Conservation (phyloP, 2,113 vertebrate species). For the Seriola quinqueradiata region DNA sequence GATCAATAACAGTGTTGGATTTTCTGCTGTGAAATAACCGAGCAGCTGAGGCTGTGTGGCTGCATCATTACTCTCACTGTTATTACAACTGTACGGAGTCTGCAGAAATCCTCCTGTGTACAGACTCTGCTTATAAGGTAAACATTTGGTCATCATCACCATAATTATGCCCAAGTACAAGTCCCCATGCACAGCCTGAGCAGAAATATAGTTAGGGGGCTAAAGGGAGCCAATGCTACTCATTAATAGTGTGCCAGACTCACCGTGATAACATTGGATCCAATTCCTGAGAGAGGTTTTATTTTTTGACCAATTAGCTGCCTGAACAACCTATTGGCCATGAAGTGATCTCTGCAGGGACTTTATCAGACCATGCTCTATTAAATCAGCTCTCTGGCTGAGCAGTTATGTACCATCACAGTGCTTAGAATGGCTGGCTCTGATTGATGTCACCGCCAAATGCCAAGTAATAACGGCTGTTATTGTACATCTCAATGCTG, state of each 20-base stretch:
- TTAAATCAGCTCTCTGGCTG: constrained; percentile 75
- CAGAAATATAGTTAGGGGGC: constrained; percentile 68
- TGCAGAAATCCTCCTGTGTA: constrained; percentile 60
- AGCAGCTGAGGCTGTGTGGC: constrained; percentile 40
- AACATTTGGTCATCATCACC: constrained; percentile 77
- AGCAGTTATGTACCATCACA: constrained; percentile 73
- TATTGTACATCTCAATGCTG: constrained; percentile 61
- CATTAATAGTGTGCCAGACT: constrained; percentile 72
- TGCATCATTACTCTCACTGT: constrained; percentile 56
- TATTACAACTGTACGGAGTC: constrained; percentile 37
- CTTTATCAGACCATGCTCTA: constrained; percentile 77
- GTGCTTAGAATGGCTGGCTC: constrained; percentile 58
- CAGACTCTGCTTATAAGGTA: constrained; percentile 63
- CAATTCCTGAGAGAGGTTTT: constrained; percentile 74
- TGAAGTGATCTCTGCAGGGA: constrained; percentile 78
- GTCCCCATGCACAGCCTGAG: constrained; percentile 54
- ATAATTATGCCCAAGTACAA: constrained; percentile 72
- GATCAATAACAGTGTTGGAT: constrained; percentile 28
- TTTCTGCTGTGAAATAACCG: constrained; percentile 22
- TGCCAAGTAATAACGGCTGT: constrained; percentile 74
- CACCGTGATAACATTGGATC: constrained; percentile 58
- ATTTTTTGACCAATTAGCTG: constrained; percentile 82
- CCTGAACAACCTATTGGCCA: constrained; percentile 75
- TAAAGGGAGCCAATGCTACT: constrained; percentile 67
- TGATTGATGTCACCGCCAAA: constrained; percentile 69